phyloP scores from a whole-genome alignment of 2,113 vertebrate species.

The Caretta caretta region DNA sequence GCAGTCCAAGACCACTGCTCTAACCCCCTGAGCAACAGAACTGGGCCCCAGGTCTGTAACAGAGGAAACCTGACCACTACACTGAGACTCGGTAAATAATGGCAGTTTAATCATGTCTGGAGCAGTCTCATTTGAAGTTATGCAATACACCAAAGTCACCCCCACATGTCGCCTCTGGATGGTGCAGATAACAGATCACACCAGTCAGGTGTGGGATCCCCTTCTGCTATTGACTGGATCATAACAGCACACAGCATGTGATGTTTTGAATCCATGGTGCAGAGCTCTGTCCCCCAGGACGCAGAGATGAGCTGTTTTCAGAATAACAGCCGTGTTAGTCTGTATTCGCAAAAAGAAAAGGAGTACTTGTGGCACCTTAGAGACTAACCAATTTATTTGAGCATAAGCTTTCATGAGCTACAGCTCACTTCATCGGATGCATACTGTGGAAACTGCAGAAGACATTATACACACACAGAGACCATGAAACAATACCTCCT shows the following conservation, averaged over 20 bases:
- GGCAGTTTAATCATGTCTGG: not conserved
- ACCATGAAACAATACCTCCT: no score
- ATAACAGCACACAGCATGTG: not conserved
- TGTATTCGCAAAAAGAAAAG: no score
- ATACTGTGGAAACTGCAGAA: no score
- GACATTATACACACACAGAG: no score
- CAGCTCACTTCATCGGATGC: no score
- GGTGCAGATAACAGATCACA: accelerated
- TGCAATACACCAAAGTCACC: not conserved
- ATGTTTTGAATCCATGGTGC: not conserved
- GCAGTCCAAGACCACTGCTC: no score
- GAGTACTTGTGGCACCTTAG: no score
- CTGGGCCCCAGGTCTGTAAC: no score
- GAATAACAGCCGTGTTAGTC: no score
- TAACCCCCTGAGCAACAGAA: no score
- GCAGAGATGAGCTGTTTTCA: accelerated
- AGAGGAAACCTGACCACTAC: not conserved
- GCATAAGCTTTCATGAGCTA: no score
- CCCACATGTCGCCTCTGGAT: accelerated
- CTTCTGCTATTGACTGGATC: not conserved
- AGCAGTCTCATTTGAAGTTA: not conserved
- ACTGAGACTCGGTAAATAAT: not conserved
- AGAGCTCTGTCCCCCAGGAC: accelerated
- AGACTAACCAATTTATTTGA: no score
- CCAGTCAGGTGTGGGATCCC: not conserved